Base-by-base conservation (phyloP, 35 echinoderm and acorn worm species). In the Heliocidaris tuberculata region DNA sequence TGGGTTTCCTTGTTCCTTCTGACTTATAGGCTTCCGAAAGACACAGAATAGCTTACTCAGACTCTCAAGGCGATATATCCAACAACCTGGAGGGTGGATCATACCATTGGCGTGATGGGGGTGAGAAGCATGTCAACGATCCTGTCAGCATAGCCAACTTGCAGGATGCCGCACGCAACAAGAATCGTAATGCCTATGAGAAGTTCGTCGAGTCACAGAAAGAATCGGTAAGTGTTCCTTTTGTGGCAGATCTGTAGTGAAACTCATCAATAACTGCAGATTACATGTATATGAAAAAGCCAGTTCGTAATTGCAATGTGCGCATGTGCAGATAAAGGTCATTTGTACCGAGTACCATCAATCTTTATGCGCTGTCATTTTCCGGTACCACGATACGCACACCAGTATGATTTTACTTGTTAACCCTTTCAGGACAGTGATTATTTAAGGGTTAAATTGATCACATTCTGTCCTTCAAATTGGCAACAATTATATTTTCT, bases 61-160 rank as follows among this genome's bases (percentile, higher is more conserved):
- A 87, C 70, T 17, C 93, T 31, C 93, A 96, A 78, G 94, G 95
- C 52, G 96, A 98, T 86, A 95, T 95, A 17, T 88, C 78, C 2
- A 95, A 17, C 11, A 94, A 85, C 47, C 49, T 95, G 11, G 97
- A 99, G 86, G 87, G 96, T 59, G 98, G 98, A 96, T 56, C 50
- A 21, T 99, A 99, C 97, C 98, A 99, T 93, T 99, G 98, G 98
- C 97, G 98, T 86, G 93, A 95, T 88, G 98, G 98, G 92, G 98
- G 98, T 95, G 98, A 99, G 94, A 99, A 99, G 94, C 98, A 99
- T 85, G 92, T 99, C 88, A 99, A 99, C 61, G 98, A 99, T 49
- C 98, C 98, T 0, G 31, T 95, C 12, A 99, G 98, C 78, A 96
- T 99, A 16, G 98, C 98, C 30, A 96, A 97, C 56, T 86, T 99